Conservation (phyloP, 1,140 invertebrate species). For the Campoletis sonorensis region DNA sequence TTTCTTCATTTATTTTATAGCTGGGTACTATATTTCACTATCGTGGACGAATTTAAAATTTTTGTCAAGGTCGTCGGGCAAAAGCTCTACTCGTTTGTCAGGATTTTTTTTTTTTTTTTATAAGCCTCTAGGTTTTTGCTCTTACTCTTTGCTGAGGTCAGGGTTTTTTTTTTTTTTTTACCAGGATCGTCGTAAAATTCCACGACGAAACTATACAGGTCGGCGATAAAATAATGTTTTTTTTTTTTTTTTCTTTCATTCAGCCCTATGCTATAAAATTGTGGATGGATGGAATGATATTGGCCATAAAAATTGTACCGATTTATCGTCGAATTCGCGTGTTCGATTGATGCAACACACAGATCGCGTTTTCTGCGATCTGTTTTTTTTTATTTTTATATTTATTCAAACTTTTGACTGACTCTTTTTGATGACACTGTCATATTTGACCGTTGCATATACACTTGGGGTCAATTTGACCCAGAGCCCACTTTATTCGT, state of each 20-base stretch:
- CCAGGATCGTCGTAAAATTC: background rate
- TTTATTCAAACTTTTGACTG: too few species aligned
- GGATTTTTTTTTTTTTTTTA: slow-evolving; percentile 2
- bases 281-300: slow-evolving; percentile 2
- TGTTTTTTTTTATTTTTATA: too few species aligned
- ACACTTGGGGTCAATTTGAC: too few species aligned
- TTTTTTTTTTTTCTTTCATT: too few species aligned
- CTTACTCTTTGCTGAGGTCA: background rate
- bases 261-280: slow-evolving; percentile 16
- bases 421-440: too few species aligned
- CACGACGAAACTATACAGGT: background rate
- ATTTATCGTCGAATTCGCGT: background rate
- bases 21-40: slow-evolving; percentile 9
- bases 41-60: background rate
- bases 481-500: too few species aligned
- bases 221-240: slow-evolving; percentile 13
- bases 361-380: too few species aligned
- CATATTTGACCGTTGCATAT: too few species aligned
- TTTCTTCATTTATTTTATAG: background rate
- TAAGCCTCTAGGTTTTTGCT: slow-evolving; percentile 19
- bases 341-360: background rate
- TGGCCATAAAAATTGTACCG: background rate
- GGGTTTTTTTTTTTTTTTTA: slow-evolving; percentile 14
- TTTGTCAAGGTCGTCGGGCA: slow-evolving; percentile 1
- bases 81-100: slow-evolving; percentile 8